Evolutionary conservation across 2,113 vertebrate species (phyloP), one percentile per base, ranked within the genome.

Genomic region (Girardinichthys multiradiatus): DNA sequence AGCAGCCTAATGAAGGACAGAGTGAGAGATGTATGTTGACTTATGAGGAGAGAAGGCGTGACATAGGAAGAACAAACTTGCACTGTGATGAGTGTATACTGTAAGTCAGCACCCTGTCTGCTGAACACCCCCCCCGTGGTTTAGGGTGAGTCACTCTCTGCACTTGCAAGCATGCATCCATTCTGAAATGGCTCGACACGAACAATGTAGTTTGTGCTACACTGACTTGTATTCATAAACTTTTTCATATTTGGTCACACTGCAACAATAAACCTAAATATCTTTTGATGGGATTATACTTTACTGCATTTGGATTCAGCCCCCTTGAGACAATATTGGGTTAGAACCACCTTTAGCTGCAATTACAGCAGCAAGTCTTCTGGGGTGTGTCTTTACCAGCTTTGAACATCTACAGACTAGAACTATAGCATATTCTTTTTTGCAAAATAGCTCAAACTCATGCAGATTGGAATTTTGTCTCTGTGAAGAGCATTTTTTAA

Each of bases 101-200:
- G 79, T 83, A 87, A 80, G 71, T 85, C 85, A 64, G 62, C 72
- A 73, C 39, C 66, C 76, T 71, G 61, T 77, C 77, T 73, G 70
- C 57, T 59, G 69, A 69, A 63, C 61, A 74, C 69, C 64, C 79
- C 65, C 79, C 80, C 83, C 33, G 29, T 72, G 82, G 72, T 84
- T 85, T 73, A 42, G 79, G 79, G 80, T 89, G 89, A 91, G 87
- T 89, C 87, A 88, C 72, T 76, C 69, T 76, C 72, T 86, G 85
- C 82, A 84, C 76, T 87, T 87, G 82, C 80, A 90, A 74, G 79
- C 74, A 76, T 87, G 82, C 79, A 81, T 77, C 70, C 48, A 42
- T 62, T 77, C 72, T 62, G 64, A 64, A 68, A 75, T 66, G 76
- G 54, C 58, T 75, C 77, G 7, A 26, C 58, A n/a, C 24, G 15